Base-by-base conservation (phyloP, 1,140 invertebrate species). In the Plodia interpunctella region DNA sequence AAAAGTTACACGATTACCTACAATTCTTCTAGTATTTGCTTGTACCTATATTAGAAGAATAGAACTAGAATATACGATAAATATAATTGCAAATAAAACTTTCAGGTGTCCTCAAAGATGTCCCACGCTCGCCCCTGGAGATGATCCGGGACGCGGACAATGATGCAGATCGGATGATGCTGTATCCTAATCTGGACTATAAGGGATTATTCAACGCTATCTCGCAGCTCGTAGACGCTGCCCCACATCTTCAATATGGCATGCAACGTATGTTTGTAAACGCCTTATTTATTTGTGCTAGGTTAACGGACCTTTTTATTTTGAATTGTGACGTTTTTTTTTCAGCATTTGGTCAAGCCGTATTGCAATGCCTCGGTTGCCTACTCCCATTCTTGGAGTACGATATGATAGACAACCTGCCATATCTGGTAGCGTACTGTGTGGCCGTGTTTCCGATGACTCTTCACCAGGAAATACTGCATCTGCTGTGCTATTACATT, bases 131-230 rank as follows among this genome's bases (percentile, higher is more conserved):
- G 25, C 97, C 98, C 13, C 89, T 97, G 60, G 96, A 97, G 77
- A 95, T 98, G 93, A 93, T 99, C 58, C 94, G 95, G 74, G 94
- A 94, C 72, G 94, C 95, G 9, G 94, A 95, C 76, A 94, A 95
- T 80, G 97, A 99, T 90, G 91, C 93, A 52, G 93, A 94, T 54
- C 91, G 97, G 52, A 95, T 98, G 92, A 93, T 94, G 28, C 92
- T 98, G 11, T 99, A 98, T 90, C 98, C 98, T 5, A 98, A 95
- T 90, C 91, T 99, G 61, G 98, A 99, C 90, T 99, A 99, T 86
- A 96, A 96, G 83, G 96, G 96, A 35, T 91, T 99, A 50, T 98
- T 97, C 82, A 95, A 95, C 80, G 95, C 95, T 10, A 90, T 97
- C 38, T 95, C 95, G 51, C 95, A 97, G 79, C 88, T 96, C 55